These are phyloP conservation scores for Euproctis similis DNA, from an alignment of 2,888 invertebrate genomes.

Conservation along the genomic window DNA sequence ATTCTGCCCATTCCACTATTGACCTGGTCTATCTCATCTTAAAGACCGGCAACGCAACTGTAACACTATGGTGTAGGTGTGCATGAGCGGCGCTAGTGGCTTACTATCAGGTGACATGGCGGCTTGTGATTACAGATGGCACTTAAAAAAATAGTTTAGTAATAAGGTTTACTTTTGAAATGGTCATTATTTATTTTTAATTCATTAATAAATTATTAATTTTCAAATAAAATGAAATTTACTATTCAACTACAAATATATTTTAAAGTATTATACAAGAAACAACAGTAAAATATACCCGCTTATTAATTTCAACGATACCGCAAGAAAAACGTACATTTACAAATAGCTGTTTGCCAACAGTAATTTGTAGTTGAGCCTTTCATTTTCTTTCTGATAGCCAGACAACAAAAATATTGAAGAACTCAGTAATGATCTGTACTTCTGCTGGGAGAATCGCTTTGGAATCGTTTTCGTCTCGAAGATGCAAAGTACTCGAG, in stretches of 20 bases:
- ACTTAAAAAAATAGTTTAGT: background rate
- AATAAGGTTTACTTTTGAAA: background rate
- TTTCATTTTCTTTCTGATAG: too few relatives aligned
- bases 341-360: constrained; percentile 36
- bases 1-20: too few relatives aligned
- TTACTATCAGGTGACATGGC: too few relatives aligned
- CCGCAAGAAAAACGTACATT: constrained; percentile 34
- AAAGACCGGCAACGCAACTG: too few relatives aligned
- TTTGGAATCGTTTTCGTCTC: constrained; percentile 57
- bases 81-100: too few relatives aligned
- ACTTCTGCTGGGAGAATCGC: constrained; percentile 35
- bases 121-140: background rate
- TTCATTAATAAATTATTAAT: background rate
- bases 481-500: constrained; percentile 31
- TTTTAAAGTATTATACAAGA: background rate
- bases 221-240: background rate
- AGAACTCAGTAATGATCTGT: constrained; percentile 53
- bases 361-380: too few relatives aligned
- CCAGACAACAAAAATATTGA: constrained; percentile 37
- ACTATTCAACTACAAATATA: background rate
- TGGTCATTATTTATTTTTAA: background rate
- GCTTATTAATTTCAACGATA: constrained; percentile 38
- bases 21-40: too few relatives aligned
- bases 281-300: constrained; percentile 11
- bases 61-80: too few relatives aligned